Base-by-base conservation (phyloP, 2,888 invertebrate genomes). In the Agrochola macilenta region DNA sequence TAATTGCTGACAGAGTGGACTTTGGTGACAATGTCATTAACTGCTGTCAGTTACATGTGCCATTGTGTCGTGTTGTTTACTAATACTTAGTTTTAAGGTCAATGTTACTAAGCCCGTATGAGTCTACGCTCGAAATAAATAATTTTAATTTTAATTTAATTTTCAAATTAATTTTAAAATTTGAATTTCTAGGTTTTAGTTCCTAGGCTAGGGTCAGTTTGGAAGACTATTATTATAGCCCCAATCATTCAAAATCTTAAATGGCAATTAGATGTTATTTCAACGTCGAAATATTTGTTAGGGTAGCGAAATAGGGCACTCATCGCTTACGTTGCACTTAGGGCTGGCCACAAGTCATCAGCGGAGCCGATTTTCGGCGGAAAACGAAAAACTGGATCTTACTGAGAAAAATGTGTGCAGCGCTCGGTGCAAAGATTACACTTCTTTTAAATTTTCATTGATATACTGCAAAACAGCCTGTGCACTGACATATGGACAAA, bases 241-340 rank as follows among this genome's bases (percentile, higher is more conserved):
- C 63, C 70, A 77, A 84, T 79, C 77, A 81, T 83, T 81, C 61
- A 79, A 80, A 79, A 82, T 83, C 77, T 81, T 89, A 84, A 89
- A 89, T 81, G 82, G 80, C 83, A 89, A 89, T 89, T 86, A 89
- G 69, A 81, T 83, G 83, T 83, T 88, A 87, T 81, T 87, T 75
- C 79, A 74, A 68, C 70, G 74, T 79, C 58, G 76, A 81, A 84
- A 84, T 86, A 89, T 87, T 87, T 88, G 87, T 89, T 83, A 80
- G 79, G 79, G 74, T 81, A 80, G 83, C 83, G 86, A 87, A 88
- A 84, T 82, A 87, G 81, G 82, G 79, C 82, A 86, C 82, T 88
- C 79, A 80, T 84, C 84, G 88, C 87, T 87, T 88, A 87, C 84
- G 88, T 85, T 87, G 88, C 88, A 84, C 77, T 88, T 82, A 76